Percentiles rank a stretch among this genome's conserved stretches.
phyloP scores from a whole-genome alignment of 2,888 invertebrate genomes.

The Ecliptopera silaceata region DNA sequence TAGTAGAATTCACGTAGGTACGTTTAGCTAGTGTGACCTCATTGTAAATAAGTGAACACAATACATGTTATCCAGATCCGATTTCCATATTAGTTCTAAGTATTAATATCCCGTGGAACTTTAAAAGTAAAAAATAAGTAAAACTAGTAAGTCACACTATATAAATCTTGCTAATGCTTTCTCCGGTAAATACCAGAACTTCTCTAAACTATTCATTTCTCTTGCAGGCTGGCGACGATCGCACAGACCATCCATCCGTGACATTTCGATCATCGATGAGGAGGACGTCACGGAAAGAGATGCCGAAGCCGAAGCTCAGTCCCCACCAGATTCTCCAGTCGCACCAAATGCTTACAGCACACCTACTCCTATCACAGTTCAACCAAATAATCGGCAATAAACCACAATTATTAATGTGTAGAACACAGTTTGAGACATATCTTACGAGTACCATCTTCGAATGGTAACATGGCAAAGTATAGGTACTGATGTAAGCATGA shows the following conservation, averaged over 20 bases:
- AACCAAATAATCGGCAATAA: constrained; percentile 59
- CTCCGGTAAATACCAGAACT: neutral
- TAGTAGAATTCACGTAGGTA: constrained; percentile 21
- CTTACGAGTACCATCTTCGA: neutral
- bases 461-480: neutral
- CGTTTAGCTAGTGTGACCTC: constrained; percentile 38
- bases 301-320: constrained; percentile 58
- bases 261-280: constrained; percentile 93
- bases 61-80: constrained; percentile 15
- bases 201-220: constrained; percentile 5
- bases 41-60: constrained; percentile 33
- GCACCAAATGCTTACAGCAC: constrained; percentile 59
- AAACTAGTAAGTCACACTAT: too few species aligned
- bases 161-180: too few species aligned
- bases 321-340: constrained; percentile 45
- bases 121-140: too few species aligned
- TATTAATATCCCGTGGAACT: neutral
- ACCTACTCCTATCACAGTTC: constrained; percentile 71
- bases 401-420: neutral
- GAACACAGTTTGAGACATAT: constrained; percentile 2
- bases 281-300: constrained; percentile 87
- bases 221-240: constrained; percentile 88
- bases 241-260: constrained; percentile 91
- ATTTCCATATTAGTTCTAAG: neutral
- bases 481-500: neutral